Evolutionary conservation across 2,797 vertebrate species (phyloP), one percentile per base, ranked within the genome.

Genomic region (Takifugu rubripes): DNA sequence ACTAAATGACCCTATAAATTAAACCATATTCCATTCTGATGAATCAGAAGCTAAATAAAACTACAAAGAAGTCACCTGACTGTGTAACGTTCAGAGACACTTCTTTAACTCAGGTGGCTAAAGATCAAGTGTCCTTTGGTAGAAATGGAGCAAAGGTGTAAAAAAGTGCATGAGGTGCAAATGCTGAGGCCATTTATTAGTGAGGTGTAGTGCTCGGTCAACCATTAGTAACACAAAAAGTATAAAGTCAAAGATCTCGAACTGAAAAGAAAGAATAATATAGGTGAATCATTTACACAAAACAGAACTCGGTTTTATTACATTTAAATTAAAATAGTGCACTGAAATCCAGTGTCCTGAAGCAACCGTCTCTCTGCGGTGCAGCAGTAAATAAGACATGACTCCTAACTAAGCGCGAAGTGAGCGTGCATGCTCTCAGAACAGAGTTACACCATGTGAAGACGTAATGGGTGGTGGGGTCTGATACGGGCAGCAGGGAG

Each of bases 331-430:
- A n/a, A 25, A 74, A 62, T 33, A 53, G 56, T 66, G 60, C 74
- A 77, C 74, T 72, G 68, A 64, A 52, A 60, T 67, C 70, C 81
- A 82, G 68, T 69, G 79, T 78, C 64, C 62, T 70, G 66, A 84
- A 84, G 72, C 67, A 66, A 54, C 50, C 58, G 67, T 58, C 70
- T 47, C 49, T 72, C 74, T 84, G 86, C 88, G 82, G 86, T 90
- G 86, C 86, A 72, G 81, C 70, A 84, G 82, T 88, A 78, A 85
- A 64, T 70, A 66, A 42, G 56, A 75, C 76, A 77, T 66, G 74
- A 74, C 36, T 62, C 72, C 75, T 61, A 68, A 77, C 50, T 68
- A 77, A 66, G 71, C 61, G 77, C 66, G 76, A 58, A 71, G 74
- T 69, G 21, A 21, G 21, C 21, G 21, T 21, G 21, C 21, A 1